phyloP scores from a whole-genome alignment of 2,113 vertebrate species.

The Dromiciops gliroides region DNA sequence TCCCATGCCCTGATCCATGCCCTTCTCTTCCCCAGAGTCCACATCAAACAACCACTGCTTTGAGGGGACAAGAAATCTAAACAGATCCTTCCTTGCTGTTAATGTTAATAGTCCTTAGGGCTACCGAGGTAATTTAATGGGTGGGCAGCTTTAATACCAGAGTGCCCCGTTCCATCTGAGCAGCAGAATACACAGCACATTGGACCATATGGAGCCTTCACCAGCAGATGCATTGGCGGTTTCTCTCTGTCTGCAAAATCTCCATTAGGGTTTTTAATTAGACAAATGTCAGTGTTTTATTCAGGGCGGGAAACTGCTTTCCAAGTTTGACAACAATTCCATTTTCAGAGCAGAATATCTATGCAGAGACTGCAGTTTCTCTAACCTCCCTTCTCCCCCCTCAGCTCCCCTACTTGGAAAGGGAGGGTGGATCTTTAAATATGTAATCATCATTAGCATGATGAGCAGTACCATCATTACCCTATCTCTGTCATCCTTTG shows the following conservation, averaged over 20 bases:
- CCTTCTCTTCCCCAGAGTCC: neutral
- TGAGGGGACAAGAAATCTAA: neutral
- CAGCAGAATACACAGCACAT: neutral
- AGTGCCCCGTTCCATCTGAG: constrained; percentile 37
- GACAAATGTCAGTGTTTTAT: constrained; percentile 69
- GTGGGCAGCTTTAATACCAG: constrained; percentile 37
- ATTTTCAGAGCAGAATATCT: constrained; percentile 43
- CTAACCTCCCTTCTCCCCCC: neutral
- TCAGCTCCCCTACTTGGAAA: constrained; percentile 13
- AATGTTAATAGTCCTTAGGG: neutral
- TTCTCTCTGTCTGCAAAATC: constrained; percentile 65
- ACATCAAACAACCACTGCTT: neutral
- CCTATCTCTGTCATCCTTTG: neutral
- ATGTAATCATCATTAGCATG: neutral
- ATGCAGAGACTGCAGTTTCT: constrained; percentile 18
- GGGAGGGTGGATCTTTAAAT: neutral
- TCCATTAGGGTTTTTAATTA: constrained; percentile 74
- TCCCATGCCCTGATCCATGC: neutral
- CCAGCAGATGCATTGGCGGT: constrained; percentile 46
- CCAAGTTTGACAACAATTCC: constrained; percentile 60
- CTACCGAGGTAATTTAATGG: constrained; percentile 34
- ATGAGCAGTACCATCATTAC: neutral
- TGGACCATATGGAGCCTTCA: constrained; percentile 56
- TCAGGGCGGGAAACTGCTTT: constrained; percentile 59
- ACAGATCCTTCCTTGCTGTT: neutral